Conservation (phyloP, 1,140 invertebrate genomes). For the Aphidius gifuensis region DNA sequence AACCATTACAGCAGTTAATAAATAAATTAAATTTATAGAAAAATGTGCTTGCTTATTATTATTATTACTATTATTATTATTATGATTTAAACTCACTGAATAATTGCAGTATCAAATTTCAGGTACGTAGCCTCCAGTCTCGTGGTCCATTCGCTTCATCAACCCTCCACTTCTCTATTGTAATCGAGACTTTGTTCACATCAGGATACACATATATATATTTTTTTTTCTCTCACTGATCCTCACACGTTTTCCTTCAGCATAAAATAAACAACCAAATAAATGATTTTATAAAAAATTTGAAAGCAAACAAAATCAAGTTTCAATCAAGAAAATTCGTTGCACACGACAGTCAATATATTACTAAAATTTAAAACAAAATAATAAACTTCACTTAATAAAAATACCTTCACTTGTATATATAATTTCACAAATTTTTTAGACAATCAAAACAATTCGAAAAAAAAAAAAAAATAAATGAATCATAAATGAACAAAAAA, state of each 20-base stretch:
- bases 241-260: not conserved
- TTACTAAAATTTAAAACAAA: not conserved
- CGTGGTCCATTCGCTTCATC: slow-evolving; percentile 18
- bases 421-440: not conserved
- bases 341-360: not conserved
- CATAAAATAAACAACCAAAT: not conserved
- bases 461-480: too few relatives aligned
- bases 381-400: too few relatives aligned
- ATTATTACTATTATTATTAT: too few relatives aligned
- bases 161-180: not conserved
- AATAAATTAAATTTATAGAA: too few relatives aligned
- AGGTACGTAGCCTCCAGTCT: slow-evolving; percentile 24
- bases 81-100: slow-evolving; percentile 23
- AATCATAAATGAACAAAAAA: too few relatives aligned
- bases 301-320: not conserved
- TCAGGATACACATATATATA: not conserved
- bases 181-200: not conserved
- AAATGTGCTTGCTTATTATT: too few relatives aligned
- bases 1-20: too few relatives aligned
- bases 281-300: not conserved
- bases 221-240: slow-evolving; percentile 6
- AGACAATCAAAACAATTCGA: too few relatives aligned
- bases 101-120: slow-evolving; percentile 32
- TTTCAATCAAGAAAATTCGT: not conserved
- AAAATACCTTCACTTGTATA: too few relatives aligned